Base-by-base conservation (phyloP, 2,113 vertebrate genomes). In the Anguilla japonica region DNA sequence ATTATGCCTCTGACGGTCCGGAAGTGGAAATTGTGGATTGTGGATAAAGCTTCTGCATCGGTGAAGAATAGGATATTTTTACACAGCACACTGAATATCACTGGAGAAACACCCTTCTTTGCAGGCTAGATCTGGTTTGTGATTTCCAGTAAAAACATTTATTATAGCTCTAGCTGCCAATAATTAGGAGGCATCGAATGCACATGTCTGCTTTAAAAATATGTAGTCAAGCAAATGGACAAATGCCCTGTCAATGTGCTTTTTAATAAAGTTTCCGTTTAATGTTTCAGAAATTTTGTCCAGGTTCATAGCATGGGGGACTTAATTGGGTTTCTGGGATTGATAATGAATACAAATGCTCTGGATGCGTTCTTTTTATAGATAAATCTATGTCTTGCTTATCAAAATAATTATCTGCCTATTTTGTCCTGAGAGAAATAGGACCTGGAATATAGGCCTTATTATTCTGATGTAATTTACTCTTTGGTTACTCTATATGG, bases 1-100 rank as follows among this genome's bases (percentile, higher is more conserved):
- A 86, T 91, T 91, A 87, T 46, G 87, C 87, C 83, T n/a, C 57
- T 92, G 87, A 87, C 63, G 15, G 71, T 81, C 75, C 63, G 53
- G 46, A 56, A 34, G 87, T 40, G 83, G 83, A 86, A 18, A 79
- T 29, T 50, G 22, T 71, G 80, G 50, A 90, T 79, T 81, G 43
- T 86, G 83, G 79, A 63, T 85, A 88, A 90, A 89, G 84, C 85
- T 93, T 94, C 85, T 89, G 89, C 88, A 63, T 89, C 89, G 90
- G 26, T 90, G 89, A 89, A 92, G 39, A 83, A 75, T 26, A 84
- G 89, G 87, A 89, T 93, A 95, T 95, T 94, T 94, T 91, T 93
- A 91, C 87, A 88, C 90, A 18, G 56, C 4, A 43, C 14, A 34
- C 3, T 50, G 20, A 71, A 18, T 26, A 39, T 40, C 26, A 9